Evolutionary conservation across 2,888 invertebrate species (phyloP), one percentile per base, ranked within the genome.

Genomic region (Polyommatus iphigenia): DNA sequence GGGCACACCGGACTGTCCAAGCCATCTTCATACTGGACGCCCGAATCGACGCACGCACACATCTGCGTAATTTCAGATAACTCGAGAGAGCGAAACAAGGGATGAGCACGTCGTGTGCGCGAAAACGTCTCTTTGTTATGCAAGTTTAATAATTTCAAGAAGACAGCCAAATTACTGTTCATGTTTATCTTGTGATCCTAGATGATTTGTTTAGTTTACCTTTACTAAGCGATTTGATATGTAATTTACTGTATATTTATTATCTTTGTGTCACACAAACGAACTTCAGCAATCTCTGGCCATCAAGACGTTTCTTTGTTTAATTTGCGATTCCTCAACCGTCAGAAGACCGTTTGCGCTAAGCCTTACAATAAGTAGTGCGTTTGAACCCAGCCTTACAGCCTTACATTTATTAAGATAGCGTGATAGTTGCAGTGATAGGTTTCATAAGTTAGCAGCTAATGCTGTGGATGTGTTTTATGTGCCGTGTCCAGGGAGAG

Each of bases 1-100:
- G 32, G 6, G 0, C 13, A 29, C 15, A 0, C 2, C 18, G 81
- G 82, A 81, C 79, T 79, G 80, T 85, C 84, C 85, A 18, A 20
- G 18, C 8, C n/a, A 46, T 46, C 54, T 54, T 18, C 54, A 18
- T 54, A 54, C 54, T 54, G 18, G 46, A 41, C 41, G 41, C 10
- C 10, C 10, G 46, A 46, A 46, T 46, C 46, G 10, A 15, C 54
- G 54, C 18, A 54, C 54, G 54, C 54, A 54, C 18, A 54, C 54
- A 54, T 54, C 3, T 18, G 54, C 54, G 18, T 18, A 5, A 54
- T 54, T 18, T 54, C 54, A 54, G 18, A 18, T 54, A 54, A 54
- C 5, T 4, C 18, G 18, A 3, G 5, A 4, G 54, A 18, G 15
- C 54, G 4, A 54, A 54, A 54, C 54, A 18, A 54, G 18, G 54